phyloP scores from a whole-genome alignment of 2,113 vertebrate species.

The Gobius niger region DNA sequence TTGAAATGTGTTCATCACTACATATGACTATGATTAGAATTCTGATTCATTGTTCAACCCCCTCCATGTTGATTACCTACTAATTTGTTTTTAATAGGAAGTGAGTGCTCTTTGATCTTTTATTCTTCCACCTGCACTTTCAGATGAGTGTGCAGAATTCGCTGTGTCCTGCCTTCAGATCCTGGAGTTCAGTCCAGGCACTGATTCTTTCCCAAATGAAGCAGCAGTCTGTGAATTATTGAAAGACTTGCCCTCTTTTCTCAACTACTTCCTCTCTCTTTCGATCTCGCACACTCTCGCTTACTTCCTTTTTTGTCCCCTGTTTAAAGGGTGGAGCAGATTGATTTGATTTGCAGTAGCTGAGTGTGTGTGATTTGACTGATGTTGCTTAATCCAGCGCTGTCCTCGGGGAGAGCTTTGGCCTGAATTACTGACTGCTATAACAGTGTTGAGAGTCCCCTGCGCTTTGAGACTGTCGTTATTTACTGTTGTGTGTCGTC shows the following conservation, averaged over 20 bases:
- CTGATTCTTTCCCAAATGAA: slow-evolving; percentile 64
- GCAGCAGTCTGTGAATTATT: slow-evolving; percentile 66
- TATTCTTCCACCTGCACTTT: neutral
- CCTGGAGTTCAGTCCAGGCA: slow-evolving; percentile 42
- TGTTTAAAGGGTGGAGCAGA: slow-evolving; percentile 45
- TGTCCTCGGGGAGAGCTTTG: slow-evolving; percentile 65
- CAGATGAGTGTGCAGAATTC: neutral
- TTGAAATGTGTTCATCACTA: too few species aligned
- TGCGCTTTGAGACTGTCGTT: slow-evolving; percentile 59
- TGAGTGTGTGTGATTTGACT: slow-evolving; percentile 52
- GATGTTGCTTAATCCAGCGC: slow-evolving; percentile 64
- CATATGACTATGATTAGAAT: too few species aligned
- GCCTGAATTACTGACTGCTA: slow-evolving; percentile 62
- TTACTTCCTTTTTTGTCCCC: slow-evolving; percentile 19
- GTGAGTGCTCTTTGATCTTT: neutral
- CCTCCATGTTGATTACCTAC: neutral
- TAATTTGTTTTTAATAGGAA: neutral
- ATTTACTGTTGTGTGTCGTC: slow-evolving; percentile 55
- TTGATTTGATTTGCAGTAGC: slow-evolving; percentile 52
- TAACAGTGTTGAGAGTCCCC: slow-evolving; percentile 56
- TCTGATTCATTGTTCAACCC: neutral
- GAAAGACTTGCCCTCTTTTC: slow-evolving; percentile 57
- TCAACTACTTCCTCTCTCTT: slow-evolving; percentile 14
- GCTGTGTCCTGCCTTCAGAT: slow-evolving; percentile 24
- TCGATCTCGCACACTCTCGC: slow-evolving; percentile 9